Base-by-base conservation (phyloP, 1,140 invertebrate species). In the Chrysoperla carnea region DNA sequence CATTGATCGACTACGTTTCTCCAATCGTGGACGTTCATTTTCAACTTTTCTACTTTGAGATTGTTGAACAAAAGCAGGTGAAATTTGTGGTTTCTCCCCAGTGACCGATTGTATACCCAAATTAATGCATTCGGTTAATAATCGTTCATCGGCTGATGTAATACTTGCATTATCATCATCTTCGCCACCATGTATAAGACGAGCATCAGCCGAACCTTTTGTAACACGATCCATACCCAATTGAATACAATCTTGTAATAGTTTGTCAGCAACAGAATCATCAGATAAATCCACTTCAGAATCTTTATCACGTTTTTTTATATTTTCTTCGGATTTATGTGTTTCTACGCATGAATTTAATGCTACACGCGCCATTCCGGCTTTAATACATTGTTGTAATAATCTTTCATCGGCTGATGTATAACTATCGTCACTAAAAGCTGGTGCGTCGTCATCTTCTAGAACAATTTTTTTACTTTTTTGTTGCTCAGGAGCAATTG, bases 231-330 rank as follows among this genome's bases (percentile, higher is more conserved):
- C 39, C 8, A 37, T 35, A 38, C 27, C 47, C 33, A 2, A 41
- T 43, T 40, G 45, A 45, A 36, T 33, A 33, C 31, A 33, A 2
- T 33, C 31, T 33, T 33, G 31, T 33, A 33, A 33, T 12, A 33
- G n/a, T 33, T 12, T 33, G 4, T 33, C 31, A 33, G 8, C 31
- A 11, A 12, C 31, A 33, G 31, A 33, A 40, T 71, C 69, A 46
- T 73, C 73, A 1, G 67, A 70, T 5, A 64, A 57, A 37, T 59
- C 58, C 39, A 52, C 51, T 8, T 51, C 53, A 4, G 31, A 33
- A 9, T 11, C n/a, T 33, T 33, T 33, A 9, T 33, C 8, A 11
- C 2, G 8, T 33, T 12, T 12, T 33, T 33, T 33, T 4, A 11
- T 12, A 33, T 9, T 33, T 11, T 11, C n/a, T 11, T 51, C 50